Conservation (phyloP, 2,113 vertebrate species). For the Laticauda colubrina region DNA sequence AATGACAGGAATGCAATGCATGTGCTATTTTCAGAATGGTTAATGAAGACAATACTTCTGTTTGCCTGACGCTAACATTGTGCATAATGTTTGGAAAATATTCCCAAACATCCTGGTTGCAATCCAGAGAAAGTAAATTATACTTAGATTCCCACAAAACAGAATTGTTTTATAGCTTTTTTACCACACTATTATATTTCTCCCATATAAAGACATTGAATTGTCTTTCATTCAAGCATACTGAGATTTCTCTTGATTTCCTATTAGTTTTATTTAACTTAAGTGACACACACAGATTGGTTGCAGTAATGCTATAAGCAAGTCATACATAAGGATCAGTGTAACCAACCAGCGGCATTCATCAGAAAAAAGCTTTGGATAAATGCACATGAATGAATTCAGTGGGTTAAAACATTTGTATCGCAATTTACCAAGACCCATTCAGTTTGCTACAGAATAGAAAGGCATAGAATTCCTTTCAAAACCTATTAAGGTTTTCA, state of each 20-base stretch:
- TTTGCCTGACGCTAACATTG: not conserved
- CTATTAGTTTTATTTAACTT: not conserved
- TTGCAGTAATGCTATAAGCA: not conserved
- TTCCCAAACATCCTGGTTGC: not conserved
- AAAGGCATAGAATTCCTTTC: not conserved
- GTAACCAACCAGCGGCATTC: not conserved
- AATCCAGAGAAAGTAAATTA: not conserved
- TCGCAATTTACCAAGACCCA: not conserved
- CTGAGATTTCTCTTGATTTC: not conserved
- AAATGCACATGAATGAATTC: not conserved
- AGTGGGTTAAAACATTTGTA: not conserved
- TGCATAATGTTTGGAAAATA: not conserved
- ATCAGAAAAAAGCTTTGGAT: not conserved
- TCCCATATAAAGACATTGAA: not conserved
- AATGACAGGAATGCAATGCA: constrained; percentile 24
- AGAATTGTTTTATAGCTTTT: not conserved
- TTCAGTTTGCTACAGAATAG: not conserved
- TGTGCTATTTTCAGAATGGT: constrained; percentile 12
- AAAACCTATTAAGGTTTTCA: not conserved
- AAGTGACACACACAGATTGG: not conserved
- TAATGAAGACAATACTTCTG: constrained; percentile 7
- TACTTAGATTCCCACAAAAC: not conserved
- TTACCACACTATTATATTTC: not conserved
- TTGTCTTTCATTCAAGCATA: not conserved
- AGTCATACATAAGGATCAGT: not conserved